Evolutionary conservation across 2,113 vertebrate genomes (phyloP), one percentile per base, ranked within the genome.

Genomic region (Alexandromys fortis): DNA sequence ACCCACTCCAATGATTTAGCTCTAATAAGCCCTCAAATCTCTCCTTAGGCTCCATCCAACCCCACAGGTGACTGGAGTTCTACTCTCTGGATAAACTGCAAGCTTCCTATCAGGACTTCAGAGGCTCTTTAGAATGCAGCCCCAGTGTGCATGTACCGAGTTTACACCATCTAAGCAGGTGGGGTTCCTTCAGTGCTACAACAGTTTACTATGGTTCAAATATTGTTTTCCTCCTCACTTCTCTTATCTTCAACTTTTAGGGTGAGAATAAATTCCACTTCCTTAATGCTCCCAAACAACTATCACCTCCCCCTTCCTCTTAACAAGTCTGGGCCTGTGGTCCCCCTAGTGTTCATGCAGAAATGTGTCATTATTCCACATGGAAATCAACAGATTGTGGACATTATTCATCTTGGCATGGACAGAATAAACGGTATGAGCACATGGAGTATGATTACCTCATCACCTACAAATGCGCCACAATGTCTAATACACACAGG

Each of bases 341-440:
- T 78, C 38, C 30, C n/a, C 63, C 58, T 14, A 5, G 21, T 45
- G 55, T 72, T 91, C 26, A 45, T 38, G 63, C 5, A 85, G 65
- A 17, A 93, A 11, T 19, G 76, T 72, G 79, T n/a, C 49, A 82
- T 75, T 68, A 93, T 10, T 88, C 47, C 16, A 45, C 16, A 9
- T 22, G 55, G 2, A 89, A 96, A 47, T 65, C 10, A 90, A 24
- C 38, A 52, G 7, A 47, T 58, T 47, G 49, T 42, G 5, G 28
- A 90, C 35, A 93, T 4, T 90, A 30, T 78, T 72, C 94, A 22
- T 83, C 91, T 96, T 88, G 86, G 35, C 77, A 92, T n/a, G 2
- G 1, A 89, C 26, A 92, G 91, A 72, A 91, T 26, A 92, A 94
- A 91, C 30, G 83, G 3, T 14, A 72, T 9, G 22, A 94, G 9